Conservation (phyloP, 2,888 invertebrate species). For the Epinotia nisella region DNA sequence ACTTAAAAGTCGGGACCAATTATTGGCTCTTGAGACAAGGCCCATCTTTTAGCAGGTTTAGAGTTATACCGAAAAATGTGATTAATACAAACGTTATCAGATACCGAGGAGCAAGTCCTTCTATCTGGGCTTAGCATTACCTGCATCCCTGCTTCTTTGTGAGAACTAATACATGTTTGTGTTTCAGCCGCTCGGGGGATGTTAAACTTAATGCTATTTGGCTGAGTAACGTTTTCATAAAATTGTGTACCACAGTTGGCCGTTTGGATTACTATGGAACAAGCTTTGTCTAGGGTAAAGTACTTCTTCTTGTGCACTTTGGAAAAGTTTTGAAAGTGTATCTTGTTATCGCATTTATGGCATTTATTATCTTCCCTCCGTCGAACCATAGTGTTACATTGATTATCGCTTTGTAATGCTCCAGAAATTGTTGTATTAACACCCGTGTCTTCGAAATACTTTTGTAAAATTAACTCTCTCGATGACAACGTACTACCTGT, state of each 20-base stretch:
- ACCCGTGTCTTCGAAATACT: conserved; percentile 54
- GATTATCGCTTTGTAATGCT: conserved; percentile 58
- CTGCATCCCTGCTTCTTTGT: conserved; percentile 23
- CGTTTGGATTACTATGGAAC: conserved; percentile 53
- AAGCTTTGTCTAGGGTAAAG: conserved; percentile 60
- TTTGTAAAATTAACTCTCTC: conserved; percentile 54
- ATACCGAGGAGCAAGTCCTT: background rate
- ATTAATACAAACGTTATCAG: conserved; percentile 21
- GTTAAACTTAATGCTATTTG: conserved; percentile 41
- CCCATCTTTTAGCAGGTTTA: conserved; percentile 58
- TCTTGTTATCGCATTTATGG: conserved; percentile 42
- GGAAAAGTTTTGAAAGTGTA: conserved; percentile 50
- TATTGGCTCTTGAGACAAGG: conserved; percentile 59
- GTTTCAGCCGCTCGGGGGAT: conserved; percentile 5
- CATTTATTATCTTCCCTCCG: conserved; percentile 47
- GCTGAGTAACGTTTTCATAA: conserved; percentile 43
- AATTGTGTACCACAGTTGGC: conserved; percentile 59
- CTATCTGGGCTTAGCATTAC: background rate
- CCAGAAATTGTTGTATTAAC: conserved; percentile 63
- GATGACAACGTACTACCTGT: conserved; percentile 55
- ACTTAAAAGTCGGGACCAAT: conserved; percentile 73
- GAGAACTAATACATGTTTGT: conserved; percentile 13
- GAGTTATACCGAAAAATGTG: background rate
- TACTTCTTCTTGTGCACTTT: conserved; percentile 56
- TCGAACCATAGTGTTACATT: conserved; percentile 63